Evolutionary conservation across 1,140 invertebrate species (phyloP).

Genomic region (Papilio machaon): DNA sequence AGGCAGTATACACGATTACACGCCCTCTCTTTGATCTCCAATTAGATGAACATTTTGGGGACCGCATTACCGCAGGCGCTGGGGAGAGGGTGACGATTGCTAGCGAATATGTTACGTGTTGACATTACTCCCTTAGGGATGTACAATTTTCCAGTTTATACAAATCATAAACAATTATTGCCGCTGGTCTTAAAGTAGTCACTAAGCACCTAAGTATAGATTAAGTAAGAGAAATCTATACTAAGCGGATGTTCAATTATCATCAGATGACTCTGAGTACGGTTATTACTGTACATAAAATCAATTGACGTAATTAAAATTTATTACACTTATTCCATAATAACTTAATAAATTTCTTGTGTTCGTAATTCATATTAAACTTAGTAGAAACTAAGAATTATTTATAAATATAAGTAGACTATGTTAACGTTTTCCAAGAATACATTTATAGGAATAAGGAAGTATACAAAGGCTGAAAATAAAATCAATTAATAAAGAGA

Average conservation of each 20-base stretch:
- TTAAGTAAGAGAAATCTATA: neutral
- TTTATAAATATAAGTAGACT: too few species aligned
- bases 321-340: too few species aligned
- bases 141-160: neutral
- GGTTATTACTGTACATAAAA: too few species aligned
- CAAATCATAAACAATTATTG: neutral
- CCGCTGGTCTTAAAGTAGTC: too few species aligned
- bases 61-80: conserved; percentile 54
- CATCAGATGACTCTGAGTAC: neutral
- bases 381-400: too few species aligned
- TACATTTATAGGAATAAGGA: neutral
- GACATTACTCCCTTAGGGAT: conserved; percentile 4
- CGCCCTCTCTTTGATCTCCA: conserved; percentile 79
- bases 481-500: conserved; percentile 31
- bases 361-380: too few species aligned
- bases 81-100: conserved; percentile 58
- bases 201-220: too few species aligned
- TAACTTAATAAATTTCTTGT: too few species aligned
- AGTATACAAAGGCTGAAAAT: neutral
- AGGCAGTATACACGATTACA: conserved; percentile 71
- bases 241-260: neutral
- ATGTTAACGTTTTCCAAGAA: neutral
- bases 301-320: too few species aligned
- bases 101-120: conserved; percentile 58
- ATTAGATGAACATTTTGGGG: conserved; percentile 80